Evolutionary conservation across 1,140 invertebrate genomes (phyloP).

Genomic region (Polypedilum pembai): DNA sequence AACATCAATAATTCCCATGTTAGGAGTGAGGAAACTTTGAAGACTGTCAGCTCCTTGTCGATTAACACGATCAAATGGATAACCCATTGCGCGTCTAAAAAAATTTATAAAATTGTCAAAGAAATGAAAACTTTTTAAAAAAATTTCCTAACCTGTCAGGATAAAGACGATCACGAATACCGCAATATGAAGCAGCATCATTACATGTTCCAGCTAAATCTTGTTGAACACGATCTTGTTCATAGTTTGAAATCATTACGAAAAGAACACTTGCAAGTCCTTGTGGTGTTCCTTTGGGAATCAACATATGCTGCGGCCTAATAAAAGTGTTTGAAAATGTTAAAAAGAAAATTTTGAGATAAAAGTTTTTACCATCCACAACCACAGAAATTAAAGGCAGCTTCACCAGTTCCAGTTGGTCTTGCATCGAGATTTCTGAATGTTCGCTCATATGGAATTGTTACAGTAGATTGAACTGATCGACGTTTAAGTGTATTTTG

Average conservation of each 20-base stretch:
- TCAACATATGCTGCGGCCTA: conserved; percentile 45
- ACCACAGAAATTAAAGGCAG: conserved; percentile 47
- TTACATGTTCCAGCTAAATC: conserved; percentile 45
- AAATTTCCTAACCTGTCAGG: conserved; percentile 45
- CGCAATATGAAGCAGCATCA: conserved; percentile 60
- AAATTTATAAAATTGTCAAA: no score
- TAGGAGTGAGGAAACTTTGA: conserved; percentile 51
- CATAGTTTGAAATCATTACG: conserved; percentile 47
- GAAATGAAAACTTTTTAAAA: no score
- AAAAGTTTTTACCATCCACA: conserved; percentile 44
- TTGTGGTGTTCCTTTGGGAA: conserved; percentile 45
- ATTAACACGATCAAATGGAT: conserved; percentile 57
- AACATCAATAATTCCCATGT: conserved; percentile 51
- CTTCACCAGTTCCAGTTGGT: conserved; percentile 37
- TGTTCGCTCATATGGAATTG: conserved; percentile 56
- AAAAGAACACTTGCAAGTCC: conserved; percentile 45
- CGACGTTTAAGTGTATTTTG: conserved; percentile 49
- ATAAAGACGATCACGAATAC: conserved; percentile 56
- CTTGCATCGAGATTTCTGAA: conserved; percentile 50
- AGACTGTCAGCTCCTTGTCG: conserved; percentile 43
- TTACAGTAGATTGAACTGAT: conserved; percentile 54
- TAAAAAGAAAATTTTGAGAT: neutral
- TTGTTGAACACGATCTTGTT: conserved; percentile 42
- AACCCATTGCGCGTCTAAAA: conserved; percentile 55
- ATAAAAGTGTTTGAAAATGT: neutral